Evolutionary conservation across 1,140 invertebrate genomes (phyloP).

Genomic region (Cyclina sinensis): DNA sequence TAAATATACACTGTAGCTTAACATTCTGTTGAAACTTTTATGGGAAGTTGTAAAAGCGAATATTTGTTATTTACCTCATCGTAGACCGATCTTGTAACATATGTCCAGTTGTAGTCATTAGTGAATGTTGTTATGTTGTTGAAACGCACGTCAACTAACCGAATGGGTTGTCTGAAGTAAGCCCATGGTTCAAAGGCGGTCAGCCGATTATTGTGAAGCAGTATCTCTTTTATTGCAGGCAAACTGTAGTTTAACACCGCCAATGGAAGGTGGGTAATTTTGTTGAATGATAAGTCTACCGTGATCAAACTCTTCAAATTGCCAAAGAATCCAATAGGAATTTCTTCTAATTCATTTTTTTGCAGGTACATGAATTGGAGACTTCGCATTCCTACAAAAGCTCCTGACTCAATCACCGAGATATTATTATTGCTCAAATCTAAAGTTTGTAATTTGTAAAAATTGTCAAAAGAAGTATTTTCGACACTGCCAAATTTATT

Average conservation of each 20-base stretch:
- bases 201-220: conserved; percentile 33
- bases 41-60: too few relatives aligned
- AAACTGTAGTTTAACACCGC: conserved; percentile 40
- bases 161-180: conserved; percentile 10
- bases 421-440: conserved; percentile 45
- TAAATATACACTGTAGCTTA: too few relatives aligned
- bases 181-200: conserved; percentile 55
- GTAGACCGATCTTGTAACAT: conserved; percentile 43
- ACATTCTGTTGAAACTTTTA: too few relatives aligned
- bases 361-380: conserved; percentile 36
- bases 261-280: conserved; percentile 18
- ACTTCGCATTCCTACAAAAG: not conserved
- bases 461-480: conserved; percentile 17
- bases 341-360: not conserved
- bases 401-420: not conserved
- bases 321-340: conserved; percentile 40
- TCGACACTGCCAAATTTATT: conserved; percentile 6
- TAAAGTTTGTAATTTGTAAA: conserved; percentile 16
- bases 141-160: conserved; percentile 10
- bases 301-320: conserved; percentile 5
- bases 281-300: conserved; percentile 53
- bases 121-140: conserved; percentile 68
- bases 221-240: not conserved
- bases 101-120: conserved; percentile 71
- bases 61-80: conserved; percentile 17